Conservation (phyloP, 2,888 invertebrate species). For the Mongoloraphidia duomilia region DNA sequence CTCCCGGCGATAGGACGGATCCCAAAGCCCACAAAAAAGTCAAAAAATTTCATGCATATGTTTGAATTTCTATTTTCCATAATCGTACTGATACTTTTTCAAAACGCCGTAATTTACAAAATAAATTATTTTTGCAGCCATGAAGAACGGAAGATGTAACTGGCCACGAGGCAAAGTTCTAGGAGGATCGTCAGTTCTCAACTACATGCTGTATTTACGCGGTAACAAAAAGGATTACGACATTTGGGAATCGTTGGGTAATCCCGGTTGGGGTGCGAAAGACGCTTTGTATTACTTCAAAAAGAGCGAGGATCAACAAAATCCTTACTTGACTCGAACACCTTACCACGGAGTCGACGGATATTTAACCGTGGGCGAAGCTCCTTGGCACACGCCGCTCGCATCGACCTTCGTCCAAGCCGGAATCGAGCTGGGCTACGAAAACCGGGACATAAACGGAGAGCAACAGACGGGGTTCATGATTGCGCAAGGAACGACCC, state of each 20-base stretch:
- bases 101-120: neutral
- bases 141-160: slow-evolving; percentile 72
- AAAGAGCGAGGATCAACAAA: slow-evolving; percentile 82
- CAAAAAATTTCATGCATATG: too few relatives aligned
- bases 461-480: slow-evolving; percentile 77
- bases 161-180: slow-evolving; percentile 88
- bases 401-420: slow-evolving; percentile 70
- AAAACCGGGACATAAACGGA: slow-evolving; percentile 76
- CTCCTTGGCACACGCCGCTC: slow-evolving; percentile 74
- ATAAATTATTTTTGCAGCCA: slow-evolving; percentile 40
- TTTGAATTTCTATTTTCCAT: too few relatives aligned
- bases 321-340: slow-evolving; percentile 66
- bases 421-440: slow-evolving; percentile 71
- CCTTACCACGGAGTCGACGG: slow-evolving; percentile 70
- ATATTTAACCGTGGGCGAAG: slow-evolving; percentile 70
- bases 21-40: too few relatives aligned
- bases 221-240: slow-evolving; percentile 87
- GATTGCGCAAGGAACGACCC: slow-evolving; percentile 58
- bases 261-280: slow-evolving; percentile 75
- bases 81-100: neutral
- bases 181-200: slow-evolving; percentile 78
- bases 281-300: slow-evolving; percentile 74
- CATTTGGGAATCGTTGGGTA: slow-evolving; percentile 73
- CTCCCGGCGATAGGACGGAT: too few relatives aligned
- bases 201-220: slow-evolving; percentile 82